Base-by-base conservation (phyloP, 2,888 invertebrate species). In the Lacanobia oleracea region DNA sequence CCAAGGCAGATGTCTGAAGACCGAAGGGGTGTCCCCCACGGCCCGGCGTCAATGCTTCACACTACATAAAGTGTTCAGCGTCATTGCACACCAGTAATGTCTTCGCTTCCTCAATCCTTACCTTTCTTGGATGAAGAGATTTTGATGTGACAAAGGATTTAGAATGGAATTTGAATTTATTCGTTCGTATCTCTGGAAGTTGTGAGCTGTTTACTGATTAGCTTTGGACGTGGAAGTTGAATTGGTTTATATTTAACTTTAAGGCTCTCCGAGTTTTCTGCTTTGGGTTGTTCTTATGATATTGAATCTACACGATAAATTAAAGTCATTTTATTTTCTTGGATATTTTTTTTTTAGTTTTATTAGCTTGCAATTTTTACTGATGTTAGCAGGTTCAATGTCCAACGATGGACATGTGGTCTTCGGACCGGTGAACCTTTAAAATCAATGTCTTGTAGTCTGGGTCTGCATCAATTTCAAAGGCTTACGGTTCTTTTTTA, bases 31-130 rank as follows among this genome's bases (percentile, higher is more conserved):
- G 85, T 86, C 86, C 88, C 89, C 85, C 70, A 65, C 67, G 79
- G 74, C 84, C 80, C 86, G 81, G 88, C 90, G 89, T 92, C 91
- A 91, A 91, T 89, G 87, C 90, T 94, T 95, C 92, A 94, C 95
- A 95, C 91, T 91, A 94, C 95, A 95, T 95, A 95, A 95, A 94
- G 85, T 88, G 90, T 86, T 88, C 70, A 91, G 93, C 93, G 88
- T 91, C 94, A 95, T 92, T 95, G 93, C 93, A 88, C 90, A 84
- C 79, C 82, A 86, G 87, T 91, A 88, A 90, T 89, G 88, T 86
- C 85, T 82, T 82, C 79, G 81, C 86, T 89, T 87, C 85, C 75
- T 85, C 83, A 86, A 84, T 82, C 82, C 81, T 81, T 77, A 85
- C 81, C 82, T 84, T 82, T 70, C 70, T 73, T 77, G 78, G 74